A percentile compares a stretch with the other conserved stretches of the same genome.
Conservation (phyloP, 2,888 invertebrate genomes). For the Mythimna pallens region DNA sequence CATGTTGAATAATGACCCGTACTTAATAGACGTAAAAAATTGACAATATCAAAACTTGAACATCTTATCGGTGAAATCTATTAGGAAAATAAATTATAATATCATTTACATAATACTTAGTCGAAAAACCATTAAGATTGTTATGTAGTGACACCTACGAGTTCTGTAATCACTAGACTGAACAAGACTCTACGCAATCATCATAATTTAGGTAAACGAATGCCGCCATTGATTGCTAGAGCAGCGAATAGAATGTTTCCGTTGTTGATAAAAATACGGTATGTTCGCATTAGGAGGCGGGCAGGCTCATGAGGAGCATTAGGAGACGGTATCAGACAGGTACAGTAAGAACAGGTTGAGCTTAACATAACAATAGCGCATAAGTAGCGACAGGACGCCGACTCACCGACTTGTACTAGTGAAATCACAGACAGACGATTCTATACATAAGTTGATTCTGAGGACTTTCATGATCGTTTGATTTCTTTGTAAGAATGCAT, state of each 20-base stretch:
- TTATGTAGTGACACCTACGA: slow-evolving; percentile 58
- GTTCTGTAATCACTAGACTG: slow-evolving; percentile 59
- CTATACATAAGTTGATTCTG: slow-evolving; percentile 1
- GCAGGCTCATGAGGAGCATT: slow-evolving; percentile 43
- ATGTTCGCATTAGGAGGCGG: slow-evolving; percentile 24
- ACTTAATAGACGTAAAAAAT: slow-evolving; percentile 64
- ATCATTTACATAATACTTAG: slow-evolving; percentile 66
- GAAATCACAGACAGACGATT: slow-evolving; percentile 23
- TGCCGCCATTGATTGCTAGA: slow-evolving; percentile 47
- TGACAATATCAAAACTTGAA: slow-evolving; percentile 62
- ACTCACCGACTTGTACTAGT: slow-evolving; percentile 26
- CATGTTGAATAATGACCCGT: slow-evolving; percentile 74
- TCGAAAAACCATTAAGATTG: slow-evolving; percentile 57
- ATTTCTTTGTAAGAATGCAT: neutral
- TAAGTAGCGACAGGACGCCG: slow-evolving; percentile 38
- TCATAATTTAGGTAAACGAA: slow-evolving; percentile 61
- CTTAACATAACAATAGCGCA: slow-evolving; percentile 51
- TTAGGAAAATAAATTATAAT: slow-evolving; percentile 62
- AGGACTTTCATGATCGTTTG: neutral
- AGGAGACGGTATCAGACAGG: slow-evolving; percentile 51
- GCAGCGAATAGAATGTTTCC: slow-evolving; percentile 45
- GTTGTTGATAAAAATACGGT: slow-evolving; percentile 58
- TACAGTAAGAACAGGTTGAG: slow-evolving; percentile 45
- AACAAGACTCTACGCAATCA: slow-evolving; percentile 58
- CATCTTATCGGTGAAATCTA: slow-evolving; percentile 60